These are phyloP conservation scores for Coremacera marginata DNA, from an alignment of 2,888 invertebrate genomes.

Conservation along the genomic window DNA sequence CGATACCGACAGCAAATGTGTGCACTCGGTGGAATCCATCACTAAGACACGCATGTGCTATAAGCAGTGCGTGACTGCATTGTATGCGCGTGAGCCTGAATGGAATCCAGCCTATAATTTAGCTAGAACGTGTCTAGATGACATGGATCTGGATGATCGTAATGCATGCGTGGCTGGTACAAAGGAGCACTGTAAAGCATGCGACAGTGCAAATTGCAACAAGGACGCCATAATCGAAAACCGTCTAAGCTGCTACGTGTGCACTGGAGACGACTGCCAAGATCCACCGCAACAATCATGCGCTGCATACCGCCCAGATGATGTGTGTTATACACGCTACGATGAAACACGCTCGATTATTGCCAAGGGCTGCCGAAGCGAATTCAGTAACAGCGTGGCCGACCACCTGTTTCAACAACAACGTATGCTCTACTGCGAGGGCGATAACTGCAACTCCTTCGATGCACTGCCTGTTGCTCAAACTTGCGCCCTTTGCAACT, in stretches of 20 bases:
- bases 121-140: slow-evolving; percentile 61
- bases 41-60: slow-evolving; percentile 55
- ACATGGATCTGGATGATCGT: slow-evolving; percentile 59
- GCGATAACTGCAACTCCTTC: slow-evolving; percentile 56
- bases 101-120: slow-evolving; percentile 57
- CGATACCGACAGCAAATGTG: slow-evolving; percentile 52
- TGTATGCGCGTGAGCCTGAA: slow-evolving; percentile 55
- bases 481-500: slow-evolving; percentile 59
- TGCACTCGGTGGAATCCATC: slow-evolving; percentile 42
- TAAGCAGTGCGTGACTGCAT: slow-evolving; percentile 59
- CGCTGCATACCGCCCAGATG: slow-evolving; percentile 55
- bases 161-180: slow-evolving; percentile 51
- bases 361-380: slow-evolving; percentile 59
- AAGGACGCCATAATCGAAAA: slow-evolving; percentile 50
- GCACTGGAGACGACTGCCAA: slow-evolving; percentile 55
- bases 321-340: slow-evolving; percentile 59
- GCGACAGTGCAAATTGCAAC: slow-evolving; percentile 56
- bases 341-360: slow-evolving; percentile 54
- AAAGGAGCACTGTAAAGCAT: slow-evolving; percentile 54
- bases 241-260: slow-evolving; percentile 40
- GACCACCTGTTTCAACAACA: slow-evolving; percentile 54
- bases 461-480: slow-evolving; percentile 51
- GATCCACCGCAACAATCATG: slow-evolving; percentile 49
- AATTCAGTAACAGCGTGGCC: slow-evolving; percentile 55
- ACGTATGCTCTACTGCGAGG: slow-evolving; percentile 55